Evolutionary conservation across 2,797 vertebrate species (phyloP).

Genomic region (Cyprinodon diabolis): DNA sequence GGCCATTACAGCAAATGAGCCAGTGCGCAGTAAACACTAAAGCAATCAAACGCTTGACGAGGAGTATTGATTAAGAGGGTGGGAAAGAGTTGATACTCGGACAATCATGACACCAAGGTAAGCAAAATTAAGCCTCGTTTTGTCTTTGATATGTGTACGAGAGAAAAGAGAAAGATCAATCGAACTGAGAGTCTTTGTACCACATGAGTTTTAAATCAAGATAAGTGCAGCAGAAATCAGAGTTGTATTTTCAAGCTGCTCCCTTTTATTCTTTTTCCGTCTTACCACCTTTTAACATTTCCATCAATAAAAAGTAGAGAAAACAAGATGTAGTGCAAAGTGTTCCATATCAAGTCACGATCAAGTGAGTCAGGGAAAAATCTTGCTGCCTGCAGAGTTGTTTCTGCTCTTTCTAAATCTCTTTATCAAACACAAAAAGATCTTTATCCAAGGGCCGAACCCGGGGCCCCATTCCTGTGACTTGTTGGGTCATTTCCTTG

Average conservation of each 20-base stretch:
- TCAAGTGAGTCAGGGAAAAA: constrained; percentile 24
- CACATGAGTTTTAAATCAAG: constrained; percentile 4
- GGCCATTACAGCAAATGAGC: constrained; percentile 78
- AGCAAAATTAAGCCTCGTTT: constrained; percentile 30
- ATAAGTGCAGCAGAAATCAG: constrained; percentile 23
- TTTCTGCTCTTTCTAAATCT: constrained; percentile 38
- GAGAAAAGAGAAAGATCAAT: constrained; percentile 1
- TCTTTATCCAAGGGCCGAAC: constrained; percentile 46
- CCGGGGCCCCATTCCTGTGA: constrained; percentile 40
- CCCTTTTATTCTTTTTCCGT: background rate
- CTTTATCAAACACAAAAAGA: constrained; percentile 50
- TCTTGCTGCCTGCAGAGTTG: constrained; percentile 23
- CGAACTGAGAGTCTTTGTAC: background rate
- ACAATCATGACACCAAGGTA: constrained; percentile 40
- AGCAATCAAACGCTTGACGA: constrained; percentile 76
- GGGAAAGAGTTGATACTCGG: constrained; percentile 49
- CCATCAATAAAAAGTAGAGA: constrained; percentile 34
- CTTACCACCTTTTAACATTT: constrained; percentile 28
- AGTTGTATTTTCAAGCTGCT: constrained; percentile 5
- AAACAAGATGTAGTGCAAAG: constrained; percentile 7
- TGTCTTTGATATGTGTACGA: background rate
- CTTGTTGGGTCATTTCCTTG: constrained; percentile 38
- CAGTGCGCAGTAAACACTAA: constrained; percentile 76
- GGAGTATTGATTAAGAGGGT: constrained; percentile 69
- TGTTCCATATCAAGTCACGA: constrained; percentile 20